Percentiles rank a stretch among this genome's conserved stretches.
phyloP scores from a whole-genome alignment of 2,888 invertebrate genomes.

The Bugula neritina region DNA sequence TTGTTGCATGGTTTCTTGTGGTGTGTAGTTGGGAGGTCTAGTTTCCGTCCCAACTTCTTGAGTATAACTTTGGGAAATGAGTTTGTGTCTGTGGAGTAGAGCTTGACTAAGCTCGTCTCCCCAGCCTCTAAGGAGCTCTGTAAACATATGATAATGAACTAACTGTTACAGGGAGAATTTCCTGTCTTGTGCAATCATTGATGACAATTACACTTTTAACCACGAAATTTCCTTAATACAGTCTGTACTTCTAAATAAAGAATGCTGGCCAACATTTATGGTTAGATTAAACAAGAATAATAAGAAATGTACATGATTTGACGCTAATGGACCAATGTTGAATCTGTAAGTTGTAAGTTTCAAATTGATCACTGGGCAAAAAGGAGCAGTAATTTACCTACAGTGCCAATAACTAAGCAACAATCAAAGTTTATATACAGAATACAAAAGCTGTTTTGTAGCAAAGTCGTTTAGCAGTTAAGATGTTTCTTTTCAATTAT shows the following conservation, averaged over 20 bases:
- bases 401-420: constrained; percentile 20
- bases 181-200: too few species aligned
- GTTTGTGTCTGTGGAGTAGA: background rate
- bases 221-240: too few species aligned
- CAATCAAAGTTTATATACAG: constrained; percentile 18
- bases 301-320: too few species aligned
- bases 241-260: too few species aligned
- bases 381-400: too few species aligned
- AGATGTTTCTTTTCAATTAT: constrained; percentile 26
- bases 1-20: background rate
- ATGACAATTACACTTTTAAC: too few species aligned
- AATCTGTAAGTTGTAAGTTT: too few species aligned
- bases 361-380: too few species aligned
- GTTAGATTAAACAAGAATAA: too few species aligned
- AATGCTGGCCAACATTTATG: too few species aligned
- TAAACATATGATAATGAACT: background rate
- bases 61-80: background rate
- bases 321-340: too few species aligned
- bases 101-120: background rate
- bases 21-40: background rate
- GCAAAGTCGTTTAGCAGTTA: constrained; percentile 13
- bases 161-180: background rate
- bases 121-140: constrained; percentile 3
- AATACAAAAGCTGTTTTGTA: constrained; percentile 1
- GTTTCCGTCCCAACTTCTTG: background rate